A percentile compares a stretch with the other conserved stretches of the same genome.
phyloP scores from a whole-genome alignment of 2,113 vertebrate genomes.

The Abramis brama region DNA sequence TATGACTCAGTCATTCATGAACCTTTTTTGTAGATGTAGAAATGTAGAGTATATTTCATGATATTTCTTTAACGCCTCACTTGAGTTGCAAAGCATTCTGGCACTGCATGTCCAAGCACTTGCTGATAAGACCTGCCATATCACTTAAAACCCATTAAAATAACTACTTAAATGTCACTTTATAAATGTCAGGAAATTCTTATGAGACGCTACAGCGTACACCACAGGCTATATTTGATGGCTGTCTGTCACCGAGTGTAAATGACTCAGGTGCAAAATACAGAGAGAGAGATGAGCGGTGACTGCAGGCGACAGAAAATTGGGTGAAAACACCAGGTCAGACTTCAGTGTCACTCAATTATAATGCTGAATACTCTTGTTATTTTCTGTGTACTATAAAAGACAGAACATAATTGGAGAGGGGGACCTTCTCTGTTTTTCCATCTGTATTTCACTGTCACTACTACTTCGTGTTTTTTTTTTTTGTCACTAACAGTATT shows the following conservation, averaged over 20 bases:
- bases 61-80: slow-evolving; percentile 47
- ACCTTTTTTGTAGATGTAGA: too few relatives aligned
- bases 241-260: slow-evolving; percentile 46
- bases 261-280: slow-evolving; percentile 40
- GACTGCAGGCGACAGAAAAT: slow-evolving; percentile 34
- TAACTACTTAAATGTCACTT: slow-evolving; percentile 44
- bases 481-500: background rate
- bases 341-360: slow-evolving; percentile 40
- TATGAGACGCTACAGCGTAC: slow-evolving; percentile 28
- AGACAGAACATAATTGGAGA: background rate
- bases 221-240: slow-evolving; percentile 47
- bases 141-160: slow-evolving; percentile 50
- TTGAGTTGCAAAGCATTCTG: slow-evolving; percentile 21
- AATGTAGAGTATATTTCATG: background rate
- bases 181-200: slow-evolving; percentile 56
- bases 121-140: slow-evolving; percentile 24
- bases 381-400: background rate
- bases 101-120: background rate
- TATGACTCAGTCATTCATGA: background rate
- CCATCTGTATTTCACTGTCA: background rate
- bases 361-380: background rate
- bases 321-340: slow-evolving; percentile 28
- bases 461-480: background rate
- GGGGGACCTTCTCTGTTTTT: background rate
- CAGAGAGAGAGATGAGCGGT: slow-evolving; percentile 31